These are phyloP conservation scores for Leptarthrus brevirostris DNA, from an alignment of 2,888 invertebrate species.

Conservation along the genomic window DNA sequence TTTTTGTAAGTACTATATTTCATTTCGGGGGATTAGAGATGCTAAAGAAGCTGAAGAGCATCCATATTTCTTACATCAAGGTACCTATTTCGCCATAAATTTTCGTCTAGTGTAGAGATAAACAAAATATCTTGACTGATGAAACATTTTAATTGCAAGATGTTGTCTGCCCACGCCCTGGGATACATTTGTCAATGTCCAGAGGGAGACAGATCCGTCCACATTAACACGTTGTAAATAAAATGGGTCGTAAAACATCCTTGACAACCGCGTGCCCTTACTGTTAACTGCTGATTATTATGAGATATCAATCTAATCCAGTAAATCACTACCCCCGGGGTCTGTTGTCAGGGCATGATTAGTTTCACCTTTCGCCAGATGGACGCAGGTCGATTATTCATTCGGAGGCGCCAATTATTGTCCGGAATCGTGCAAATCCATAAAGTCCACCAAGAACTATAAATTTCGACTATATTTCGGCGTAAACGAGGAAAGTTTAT, in stretches of 20 bases:
- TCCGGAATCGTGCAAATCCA: slow-evolving; percentile 17
- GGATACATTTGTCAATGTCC: slow-evolving; percentile 47
- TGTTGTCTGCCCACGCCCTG: slow-evolving; percentile 38
- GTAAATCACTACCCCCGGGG: slow-evolving; percentile 16
- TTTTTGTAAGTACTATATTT: not conserved
- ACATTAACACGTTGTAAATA: slow-evolving; percentile 48
- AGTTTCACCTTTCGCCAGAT: slow-evolving; percentile 9
- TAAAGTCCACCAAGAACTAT: slow-evolving; percentile 6
- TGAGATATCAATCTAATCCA: slow-evolving; percentile 39
- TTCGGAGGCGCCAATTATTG: slow-evolving; percentile 30
- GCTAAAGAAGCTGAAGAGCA: not conserved
- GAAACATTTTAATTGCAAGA: slow-evolving; percentile 48
- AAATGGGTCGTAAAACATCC: slow-evolving; percentile 37
- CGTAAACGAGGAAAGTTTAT: slow-evolving; percentile 28
- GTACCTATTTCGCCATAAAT: slow-evolving; percentile 30
- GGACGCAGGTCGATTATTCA: slow-evolving; percentile 15
- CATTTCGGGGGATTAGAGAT: not conserved
- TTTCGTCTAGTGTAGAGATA: slow-evolving; percentile 23
- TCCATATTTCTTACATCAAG: slow-evolving; percentile 8
- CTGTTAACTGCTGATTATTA: slow-evolving; percentile 33
- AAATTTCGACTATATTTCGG: slow-evolving; percentile 25
- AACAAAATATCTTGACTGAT: slow-evolving; percentile 42
- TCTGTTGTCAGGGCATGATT: not conserved
- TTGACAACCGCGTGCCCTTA: slow-evolving; percentile 30
- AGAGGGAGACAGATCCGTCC: slow-evolving; percentile 17